These are phyloP conservation scores for Plagodis pulveraria DNA, from an alignment of 2,888 invertebrate species.

Conservation along the genomic window DNA sequence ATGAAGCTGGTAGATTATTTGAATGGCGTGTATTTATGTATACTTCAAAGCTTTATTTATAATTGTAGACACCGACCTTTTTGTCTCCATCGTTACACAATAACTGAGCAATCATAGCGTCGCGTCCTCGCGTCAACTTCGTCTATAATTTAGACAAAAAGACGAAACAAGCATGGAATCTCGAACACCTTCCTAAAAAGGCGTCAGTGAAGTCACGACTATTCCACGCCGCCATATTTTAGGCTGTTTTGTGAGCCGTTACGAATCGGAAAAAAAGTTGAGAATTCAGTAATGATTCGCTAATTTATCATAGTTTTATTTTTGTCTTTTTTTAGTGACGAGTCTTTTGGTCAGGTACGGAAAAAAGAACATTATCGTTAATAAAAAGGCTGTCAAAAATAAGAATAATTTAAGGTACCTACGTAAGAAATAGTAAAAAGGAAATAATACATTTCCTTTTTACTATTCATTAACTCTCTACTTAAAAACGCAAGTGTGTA, in stretches of 20 bases:
- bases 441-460: too few relatives aligned
- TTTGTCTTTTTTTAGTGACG: background rate
- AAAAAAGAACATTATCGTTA: too few relatives aligned
- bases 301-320: background rate
- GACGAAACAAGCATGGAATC: slow-evolving; percentile 52
- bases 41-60: background rate
- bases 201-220: slow-evolving; percentile 63
- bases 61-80: slow-evolving; percentile 2
- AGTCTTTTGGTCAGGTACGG: background rate
- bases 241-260: slow-evolving; percentile 28
- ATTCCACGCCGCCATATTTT: slow-evolving; percentile 54
- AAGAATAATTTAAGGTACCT: too few relatives aligned
- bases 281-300: slow-evolving; percentile 21
- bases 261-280: slow-evolving; percentile 38
- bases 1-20: too few relatives aligned
- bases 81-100: slow-evolving; percentile 14
- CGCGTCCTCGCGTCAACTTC: slow-evolving; percentile 34
- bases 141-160: slow-evolving; percentile 45
- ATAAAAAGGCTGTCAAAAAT: too few relatives aligned
- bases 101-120: slow-evolving; percentile 6
- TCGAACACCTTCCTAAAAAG: slow-evolving; percentile 62
- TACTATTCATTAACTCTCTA: too few relatives aligned
- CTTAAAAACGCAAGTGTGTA: too few relatives aligned
- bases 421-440: too few relatives aligned
- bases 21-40: too few relatives aligned